Conservation (phyloP, 2,888 invertebrate genomes). For the Neoscelio sp. region DNA sequence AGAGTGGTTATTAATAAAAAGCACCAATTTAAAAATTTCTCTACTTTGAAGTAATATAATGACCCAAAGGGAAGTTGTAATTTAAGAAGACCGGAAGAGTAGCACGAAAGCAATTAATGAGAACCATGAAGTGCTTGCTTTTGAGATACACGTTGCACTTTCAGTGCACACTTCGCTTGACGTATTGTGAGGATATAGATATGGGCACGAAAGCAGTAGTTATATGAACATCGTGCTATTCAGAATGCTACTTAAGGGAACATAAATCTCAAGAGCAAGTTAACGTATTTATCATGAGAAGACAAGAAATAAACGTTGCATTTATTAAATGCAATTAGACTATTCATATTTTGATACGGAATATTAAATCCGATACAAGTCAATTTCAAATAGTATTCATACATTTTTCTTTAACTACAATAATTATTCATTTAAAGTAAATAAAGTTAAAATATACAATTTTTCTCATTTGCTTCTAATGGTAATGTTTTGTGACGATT, state of each 20-base stretch:
- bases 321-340: no score
- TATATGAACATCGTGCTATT: constrained; percentile 37
- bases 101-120: constrained; percentile 4
- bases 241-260: constrained; percentile 20
- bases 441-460: no score
- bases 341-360: no score
- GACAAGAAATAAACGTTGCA: constrained; percentile 23
- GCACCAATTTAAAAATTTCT: background rate
- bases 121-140: constrained; percentile 18
- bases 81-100: constrained; percentile 4
- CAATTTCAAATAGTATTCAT: no score
- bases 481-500: no score
- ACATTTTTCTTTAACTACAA: no score
- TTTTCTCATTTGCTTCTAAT: no score
- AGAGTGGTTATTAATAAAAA: background rate
- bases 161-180: constrained; percentile 1
- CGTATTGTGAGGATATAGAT: constrained; percentile 18
- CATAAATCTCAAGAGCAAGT: constrained; percentile 34
- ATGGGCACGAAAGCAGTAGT: constrained; percentile 10
- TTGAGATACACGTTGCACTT: constrained; percentile 29
- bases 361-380: no score
- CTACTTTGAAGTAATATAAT: background rate
- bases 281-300: constrained; percentile 41
- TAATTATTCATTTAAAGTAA: no score
- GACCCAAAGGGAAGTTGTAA: constrained; percentile 13